Evolutionary conservation across 2,888 invertebrate genomes (phyloP), one percentile per base, ranked within the genome.

Genomic region (Orthosia gracilis): DNA sequence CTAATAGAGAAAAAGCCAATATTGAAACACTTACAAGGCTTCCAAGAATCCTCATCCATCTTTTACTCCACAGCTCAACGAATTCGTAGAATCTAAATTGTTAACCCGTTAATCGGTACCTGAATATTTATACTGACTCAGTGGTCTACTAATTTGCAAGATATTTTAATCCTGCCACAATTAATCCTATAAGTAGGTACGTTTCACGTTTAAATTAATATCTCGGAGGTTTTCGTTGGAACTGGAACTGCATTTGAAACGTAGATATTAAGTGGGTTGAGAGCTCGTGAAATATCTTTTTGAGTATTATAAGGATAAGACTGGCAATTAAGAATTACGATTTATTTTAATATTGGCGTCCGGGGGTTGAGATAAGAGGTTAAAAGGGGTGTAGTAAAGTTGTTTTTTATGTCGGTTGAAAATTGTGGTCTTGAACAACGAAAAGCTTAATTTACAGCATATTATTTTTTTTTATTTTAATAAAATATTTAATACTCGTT

Each of bases 151-250:
- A 84, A 86, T 86, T 86, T 86, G 80, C 82, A 87, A 81, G 81
- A 80, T 83, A 86, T 87, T 40, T 40, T 85, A 89, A 90, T 88
- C 86, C 87, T 55, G 79, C 83, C 87, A 83, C 85, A 87, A 86
- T 88, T 89, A 87, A 89, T 81, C 75, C 85, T 82, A 84, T 88
- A 87, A 82, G 55, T 78, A 71, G 81, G 84, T 86, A 85, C 86
- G 81, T 85, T 87, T 82, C 83, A 83, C 73, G 78, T 81, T 85
- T 72, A 85, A 85, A 77, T 87, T 83, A 82, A 80, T 84, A 77
- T 75, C 73, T 62, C 26, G 69, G 57, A 73, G 69, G 63, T 75
- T 73, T 69, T 62, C 54, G 59, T 57, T 62, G 40, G 54, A 68
- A 84, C 69, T 86, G 84, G 54, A 68, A 84, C 69, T 86, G 84